A percentile compares a stretch with the other conserved stretches of the same genome.
Conservation (phyloP, 2,888 invertebrate species). For the Dicyrtomina minuta region DNA sequence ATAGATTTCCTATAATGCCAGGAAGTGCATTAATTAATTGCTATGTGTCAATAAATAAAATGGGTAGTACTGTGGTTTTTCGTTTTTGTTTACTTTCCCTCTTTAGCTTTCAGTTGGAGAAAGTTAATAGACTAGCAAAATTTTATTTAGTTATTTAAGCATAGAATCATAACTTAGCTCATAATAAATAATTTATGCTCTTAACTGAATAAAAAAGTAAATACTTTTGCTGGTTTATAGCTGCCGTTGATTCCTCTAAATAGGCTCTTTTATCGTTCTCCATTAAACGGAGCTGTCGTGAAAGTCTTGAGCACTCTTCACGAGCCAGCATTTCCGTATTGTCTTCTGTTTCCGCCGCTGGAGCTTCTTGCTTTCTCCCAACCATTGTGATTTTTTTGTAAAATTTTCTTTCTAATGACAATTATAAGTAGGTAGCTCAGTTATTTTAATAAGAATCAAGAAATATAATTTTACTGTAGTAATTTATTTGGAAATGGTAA, state of each 20-base stretch:
- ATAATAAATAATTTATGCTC: too few species aligned
- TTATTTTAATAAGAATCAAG: too few species aligned
- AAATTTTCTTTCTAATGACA: background rate
- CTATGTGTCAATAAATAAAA: background rate
- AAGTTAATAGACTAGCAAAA: background rate
- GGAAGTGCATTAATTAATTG: too few species aligned
- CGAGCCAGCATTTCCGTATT: slow-evolving; percentile 47
- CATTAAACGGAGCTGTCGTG: slow-evolving; percentile 50
- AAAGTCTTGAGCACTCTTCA: slow-evolving; percentile 46
- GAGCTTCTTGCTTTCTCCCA: slow-evolving; percentile 21
- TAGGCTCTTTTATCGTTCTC: slow-evolving; percentile 53
- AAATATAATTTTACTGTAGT: too few species aligned
- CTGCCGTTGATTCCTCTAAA: slow-evolving; percentile 48
- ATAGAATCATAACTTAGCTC: too few species aligned
- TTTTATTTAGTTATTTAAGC: too few species aligned
- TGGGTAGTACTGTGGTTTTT: background rate
- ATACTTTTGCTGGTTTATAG: slow-evolving; percentile 50
- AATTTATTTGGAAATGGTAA: too few species aligned
- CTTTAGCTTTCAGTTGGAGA: background rate
- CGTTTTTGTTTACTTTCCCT: too few species aligned
- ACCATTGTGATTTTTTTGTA: slow-evolving; percentile 17
- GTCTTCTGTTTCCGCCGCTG: slow-evolving; percentile 38
- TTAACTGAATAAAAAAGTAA: background rate
- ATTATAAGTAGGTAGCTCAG: background rate
- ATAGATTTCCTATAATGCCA: slow-evolving; percentile 37